Percentiles rank a stretch among this genome's conserved stretches.
These are phyloP conservation scores for Prionace glauca DNA, from an alignment of 2,797 vertebrate species.

Conservation along the genomic window DNA sequence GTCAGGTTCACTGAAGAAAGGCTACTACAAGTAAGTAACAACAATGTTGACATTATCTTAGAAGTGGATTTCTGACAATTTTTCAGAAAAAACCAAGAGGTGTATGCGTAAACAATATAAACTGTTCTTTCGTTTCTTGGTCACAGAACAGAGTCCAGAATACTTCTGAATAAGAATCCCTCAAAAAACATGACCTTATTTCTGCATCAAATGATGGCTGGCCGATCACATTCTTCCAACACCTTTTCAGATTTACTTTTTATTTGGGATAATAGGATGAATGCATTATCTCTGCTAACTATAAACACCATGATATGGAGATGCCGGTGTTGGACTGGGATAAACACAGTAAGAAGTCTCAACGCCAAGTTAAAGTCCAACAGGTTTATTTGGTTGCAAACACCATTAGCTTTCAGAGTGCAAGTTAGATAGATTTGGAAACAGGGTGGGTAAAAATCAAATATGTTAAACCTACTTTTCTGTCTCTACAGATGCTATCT, in stretches of 20 bases:
- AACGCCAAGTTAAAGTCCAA: no score
- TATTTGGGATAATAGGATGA: not conserved
- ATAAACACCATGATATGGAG: not conserved
- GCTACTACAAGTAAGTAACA: no score
- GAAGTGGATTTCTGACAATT: no score
- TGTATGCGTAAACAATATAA: not conserved
- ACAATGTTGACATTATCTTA: no score
- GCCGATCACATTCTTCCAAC: not conserved
- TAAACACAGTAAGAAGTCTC: no score
- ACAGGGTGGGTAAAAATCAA: not conserved
- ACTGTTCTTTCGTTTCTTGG: not conserved
- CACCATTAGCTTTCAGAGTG: no score
- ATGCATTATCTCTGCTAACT: not conserved
- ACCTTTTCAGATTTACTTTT: not conserved
- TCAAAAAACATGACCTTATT: not conserved
- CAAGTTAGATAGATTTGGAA: not conserved
- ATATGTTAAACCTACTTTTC: not conserved
- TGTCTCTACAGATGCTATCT: not conserved
- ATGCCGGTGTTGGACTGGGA: no score
- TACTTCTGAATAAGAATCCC: not conserved
- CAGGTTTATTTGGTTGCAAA: no score
- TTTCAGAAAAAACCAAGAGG: not conserved
- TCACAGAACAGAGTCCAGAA: not conserved
- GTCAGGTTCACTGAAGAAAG: no score
- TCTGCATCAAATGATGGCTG: not conserved